phyloP scores from a whole-genome alignment of 2,888 invertebrate genomes.

The Cinara cedri region DNA sequence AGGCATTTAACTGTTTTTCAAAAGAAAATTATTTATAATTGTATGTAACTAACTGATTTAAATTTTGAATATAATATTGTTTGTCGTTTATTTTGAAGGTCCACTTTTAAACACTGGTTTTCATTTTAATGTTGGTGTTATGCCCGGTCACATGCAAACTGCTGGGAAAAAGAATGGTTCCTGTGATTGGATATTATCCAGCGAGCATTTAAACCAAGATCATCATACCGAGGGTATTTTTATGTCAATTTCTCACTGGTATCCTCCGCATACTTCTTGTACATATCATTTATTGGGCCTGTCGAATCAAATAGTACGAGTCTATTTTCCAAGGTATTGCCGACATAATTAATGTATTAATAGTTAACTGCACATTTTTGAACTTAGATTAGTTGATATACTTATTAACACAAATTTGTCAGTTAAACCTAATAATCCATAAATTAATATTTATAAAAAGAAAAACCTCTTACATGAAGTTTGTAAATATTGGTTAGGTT shows the following conservation, averaged over 20 bases:
- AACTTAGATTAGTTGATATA: no score
- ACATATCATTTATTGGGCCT: slow-evolving; percentile 88
- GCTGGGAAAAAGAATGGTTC: slow-evolving; percentile 83
- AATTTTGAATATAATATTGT: not conserved
- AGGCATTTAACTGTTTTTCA: slow-evolving; percentile 2
- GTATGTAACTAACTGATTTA: no score
- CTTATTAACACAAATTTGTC: no score
- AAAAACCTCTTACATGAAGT: no score
- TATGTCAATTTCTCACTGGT: slow-evolving; percentile 91
- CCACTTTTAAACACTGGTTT: slow-evolving; percentile 90
- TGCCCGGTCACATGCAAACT: slow-evolving; percentile 91
- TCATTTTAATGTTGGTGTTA: slow-evolving; percentile 92
- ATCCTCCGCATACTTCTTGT: slow-evolving; percentile 90
- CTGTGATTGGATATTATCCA: slow-evolving; percentile 87
- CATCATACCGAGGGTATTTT: slow-evolving; percentile 88
- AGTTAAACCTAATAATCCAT: no score
- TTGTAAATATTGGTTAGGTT: no score
- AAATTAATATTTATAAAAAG: no score
- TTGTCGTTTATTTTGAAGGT: slow-evolving; percentile 64
- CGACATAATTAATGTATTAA: not conserved
- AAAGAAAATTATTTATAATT: no score
- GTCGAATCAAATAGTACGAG: slow-evolving; percentile 82
- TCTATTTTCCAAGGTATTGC: slow-evolving; percentile 83
- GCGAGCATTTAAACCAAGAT: slow-evolving; percentile 77
- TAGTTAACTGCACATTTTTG: no score